These are phyloP conservation scores for Marmota flaviventris DNA, from an alignment of 2,113 vertebrate species.

Conservation along the genomic window DNA sequence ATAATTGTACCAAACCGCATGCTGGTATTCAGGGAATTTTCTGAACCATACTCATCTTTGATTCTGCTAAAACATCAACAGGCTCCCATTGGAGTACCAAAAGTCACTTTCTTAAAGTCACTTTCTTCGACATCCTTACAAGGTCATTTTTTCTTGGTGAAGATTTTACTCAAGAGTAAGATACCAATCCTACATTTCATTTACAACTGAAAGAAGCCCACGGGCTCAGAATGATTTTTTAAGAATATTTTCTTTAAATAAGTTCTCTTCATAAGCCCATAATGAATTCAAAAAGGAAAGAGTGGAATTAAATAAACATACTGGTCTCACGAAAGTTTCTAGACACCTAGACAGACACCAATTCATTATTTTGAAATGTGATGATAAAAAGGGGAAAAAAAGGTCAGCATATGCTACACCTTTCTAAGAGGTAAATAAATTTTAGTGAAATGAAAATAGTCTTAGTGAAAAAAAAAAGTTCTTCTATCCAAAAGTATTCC, in stretches of 20 bases:
- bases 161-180: constrained; percentile 58
- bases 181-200: constrained; percentile 48
- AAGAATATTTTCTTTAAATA: constrained; percentile 67
- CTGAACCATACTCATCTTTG: constrained; percentile 45
- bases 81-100: background rate
- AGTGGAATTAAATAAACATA: constrained; percentile 34
- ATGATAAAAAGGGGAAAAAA: background rate
- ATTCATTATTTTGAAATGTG: constrained; percentile 53
- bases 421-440: constrained; percentile 13
- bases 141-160: constrained; percentile 55
- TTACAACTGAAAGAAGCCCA: constrained; percentile 60
- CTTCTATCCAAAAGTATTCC: background rate
- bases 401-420: background rate
- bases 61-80: background rate
- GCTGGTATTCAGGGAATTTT: constrained; percentile 25
- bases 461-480: background rate
- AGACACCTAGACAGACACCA: constrained; percentile 27
- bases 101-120: constrained; percentile 57
- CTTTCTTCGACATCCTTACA: constrained; percentile 62
- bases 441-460: constrained; percentile 38
- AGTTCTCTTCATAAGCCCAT: constrained; percentile 43
- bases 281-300: constrained; percentile 47
- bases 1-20: background rate
- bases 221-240: constrained; percentile 52
- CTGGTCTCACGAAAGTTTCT: background rate